Evolutionary conservation across 2,797 vertebrate genomes (phyloP), one percentile per base, ranked within the genome.

Genomic region (Sebastes nivosus): DNA sequence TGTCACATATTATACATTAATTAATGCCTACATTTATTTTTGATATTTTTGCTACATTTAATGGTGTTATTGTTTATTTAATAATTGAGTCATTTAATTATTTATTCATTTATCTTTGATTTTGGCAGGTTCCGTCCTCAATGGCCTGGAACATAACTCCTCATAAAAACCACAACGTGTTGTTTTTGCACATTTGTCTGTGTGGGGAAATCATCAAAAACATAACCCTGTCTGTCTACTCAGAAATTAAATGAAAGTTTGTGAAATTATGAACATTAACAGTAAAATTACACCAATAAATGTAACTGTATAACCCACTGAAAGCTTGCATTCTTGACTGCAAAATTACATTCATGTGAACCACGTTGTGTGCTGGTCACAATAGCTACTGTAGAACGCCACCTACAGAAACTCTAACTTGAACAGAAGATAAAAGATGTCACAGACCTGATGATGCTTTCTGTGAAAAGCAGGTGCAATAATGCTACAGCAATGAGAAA

Each of bases 1-100:
- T 50, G 18, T 50, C 1, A 50, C 46, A 50, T 50, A 1, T 50
- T 50, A 50, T 8, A 0, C 0, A 50, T 50, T 9, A 0, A 50
- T n/a, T 20, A 50, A 20, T 20, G 46, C 8, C 46, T 0, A 9
- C 46, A 50, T 50, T 50, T 50, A 50, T 50, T 50, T 20, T 50
- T 50, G 8, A 50, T 50, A 50, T 8, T 50, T 46, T 50, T 50
- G 18, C 18, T 50, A 20, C 8, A 50, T 50, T 50, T 50, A n/a
- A 50, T 20, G 46, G 0, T 2, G 46, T 30, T 30, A 30, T 50
- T 50, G 18, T 50, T 50, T 50, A 50, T 50, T 50, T 50, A 0
- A 0, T 20, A 46, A 46, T 50, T 50, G 46, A 50, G 46, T 50
- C 7, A 50, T 50, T 50, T 20, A 20, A 20, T 50, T 0, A 50